These are phyloP conservation scores for Polyommatus icarus DNA, from an alignment of 2,888 invertebrate genomes.

Conservation along the genomic window DNA sequence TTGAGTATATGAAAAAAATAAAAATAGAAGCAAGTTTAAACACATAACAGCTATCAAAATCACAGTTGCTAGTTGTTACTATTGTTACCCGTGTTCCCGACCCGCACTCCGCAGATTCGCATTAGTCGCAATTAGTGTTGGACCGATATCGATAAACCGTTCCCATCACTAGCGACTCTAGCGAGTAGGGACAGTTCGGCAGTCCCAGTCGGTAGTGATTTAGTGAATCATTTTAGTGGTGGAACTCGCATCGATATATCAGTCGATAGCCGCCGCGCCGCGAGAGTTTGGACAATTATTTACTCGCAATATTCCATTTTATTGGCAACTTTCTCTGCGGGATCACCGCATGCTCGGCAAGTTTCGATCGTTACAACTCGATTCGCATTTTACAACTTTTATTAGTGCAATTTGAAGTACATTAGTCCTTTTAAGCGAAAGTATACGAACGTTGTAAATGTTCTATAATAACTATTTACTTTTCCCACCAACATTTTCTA, in stretches of 20 bases:
- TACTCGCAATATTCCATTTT: constrained; percentile 16
- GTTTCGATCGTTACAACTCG: background rate
- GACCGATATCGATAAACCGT: constrained; percentile 1
- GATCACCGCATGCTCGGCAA: background rate
- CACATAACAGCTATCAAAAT: background rate
- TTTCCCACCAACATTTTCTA: background rate
- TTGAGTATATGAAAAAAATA: too few relatives aligned
- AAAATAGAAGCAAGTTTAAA: too few relatives aligned
- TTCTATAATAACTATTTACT: background rate
- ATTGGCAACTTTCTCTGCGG: background rate
- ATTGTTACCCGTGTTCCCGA: background rate
- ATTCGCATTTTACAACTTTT: background rate
- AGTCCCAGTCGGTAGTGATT: background rate
- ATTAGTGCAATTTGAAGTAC: background rate
- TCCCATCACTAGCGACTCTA: background rate
- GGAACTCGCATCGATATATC: background rate
- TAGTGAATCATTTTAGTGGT: constrained; percentile 14
- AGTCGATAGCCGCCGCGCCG: constrained; percentile 4
- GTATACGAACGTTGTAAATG: background rate
- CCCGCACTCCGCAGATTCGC: background rate
- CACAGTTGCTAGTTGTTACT: background rate
- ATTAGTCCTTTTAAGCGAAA: background rate
- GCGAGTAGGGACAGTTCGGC: background rate
- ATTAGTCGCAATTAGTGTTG: background rate
- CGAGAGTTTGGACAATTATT: constrained; percentile 18